Base-by-base conservation (phyloP, 2,113 vertebrate genomes). In the Chamaea fasciata region DNA sequence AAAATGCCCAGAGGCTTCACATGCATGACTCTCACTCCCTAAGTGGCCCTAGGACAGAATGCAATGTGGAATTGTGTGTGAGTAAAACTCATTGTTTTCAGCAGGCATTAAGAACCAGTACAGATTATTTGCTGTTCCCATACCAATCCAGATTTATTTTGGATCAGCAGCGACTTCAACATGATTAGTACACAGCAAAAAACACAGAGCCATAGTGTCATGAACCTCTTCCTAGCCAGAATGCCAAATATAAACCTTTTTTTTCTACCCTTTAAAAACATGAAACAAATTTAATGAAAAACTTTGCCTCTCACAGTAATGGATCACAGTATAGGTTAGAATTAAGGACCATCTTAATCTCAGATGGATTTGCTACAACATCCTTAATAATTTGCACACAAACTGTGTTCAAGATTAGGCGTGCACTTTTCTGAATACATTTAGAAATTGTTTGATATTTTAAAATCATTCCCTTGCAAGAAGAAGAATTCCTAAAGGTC, bases 71-170 rank as follows among this genome's bases (percentile, higher is more conserved):
- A 31, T 6, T 68, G 39, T 82, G 28, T 19, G 85, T 93, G 71
- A 96, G 75, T 93, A 90, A 90, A 94, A 90, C 57, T 77, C 83
- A 70, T 39, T 96, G 92, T 97, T 97, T 95, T 91, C 67, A 39
- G 63, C 10, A 69, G 75, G 64, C 47, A 92, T 97, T 96, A 88
- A 96, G 79, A 94, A 96, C 65, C 59, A 76, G 71, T 81, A 93
- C 33, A 80, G 96, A 95, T 90, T 97, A 96, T 75, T 91, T 85
- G 75, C 94, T 97, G 92, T 77, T 96, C 78, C 92, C 92, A 96
- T 96, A 95, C 95, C 74, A 37, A 77, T 83, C 60, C 82, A 94
- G 95, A 92, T 96, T 96, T 94, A 88, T 95, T 96, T 91, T 93
- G 90, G 87, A 97, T 96, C 90, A 96, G 90, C 74, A 82, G 78